Evolutionary conservation across 2,113 vertebrate species (phyloP).

Genomic region (Tricholaema leucomelas): DNA sequence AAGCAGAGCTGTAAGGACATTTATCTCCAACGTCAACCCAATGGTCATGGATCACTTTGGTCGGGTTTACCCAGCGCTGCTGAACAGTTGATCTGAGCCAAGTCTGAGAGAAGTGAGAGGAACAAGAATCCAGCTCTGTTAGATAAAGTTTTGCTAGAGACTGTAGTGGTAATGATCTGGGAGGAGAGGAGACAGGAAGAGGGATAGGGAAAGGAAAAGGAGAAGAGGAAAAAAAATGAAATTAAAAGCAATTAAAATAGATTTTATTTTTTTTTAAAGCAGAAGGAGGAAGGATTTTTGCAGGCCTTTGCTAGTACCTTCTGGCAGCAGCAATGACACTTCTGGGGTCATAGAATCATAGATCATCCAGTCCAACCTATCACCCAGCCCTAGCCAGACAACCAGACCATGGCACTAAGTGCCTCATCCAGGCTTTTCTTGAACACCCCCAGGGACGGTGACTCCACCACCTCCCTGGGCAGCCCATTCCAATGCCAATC

Average conservation of each 20-base stretch:
- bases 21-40: background rate
- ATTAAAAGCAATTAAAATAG: too few relatives aligned
- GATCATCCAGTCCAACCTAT: too few relatives aligned
- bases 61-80: background rate
- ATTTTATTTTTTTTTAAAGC: too few relatives aligned
- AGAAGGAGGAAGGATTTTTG: background rate
- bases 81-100: background rate
- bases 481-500: too few relatives aligned
- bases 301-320: background rate
- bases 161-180: background rate
- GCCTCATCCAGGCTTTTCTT: too few relatives aligned
- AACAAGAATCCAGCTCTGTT: background rate
- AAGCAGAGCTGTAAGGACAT: background rate
- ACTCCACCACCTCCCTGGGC: too few relatives aligned
- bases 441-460: too few relatives aligned
- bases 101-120: conserved; percentile 6
- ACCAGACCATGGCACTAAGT: too few relatives aligned
- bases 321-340: background rate
- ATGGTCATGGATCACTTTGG: background rate
- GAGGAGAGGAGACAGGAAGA: background rate
- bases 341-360: too few relatives aligned
- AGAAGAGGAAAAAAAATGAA: background rate
- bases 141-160: background rate
- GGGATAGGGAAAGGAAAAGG: too few relatives aligned
- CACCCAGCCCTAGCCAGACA: too few relatives aligned